A percentile compares a stretch with the other conserved stretches of the same genome.
These are phyloP conservation scores for Drosophila robusta DNA, from an alignment of 2,888 invertebrate genomes.

Conservation along the genomic window DNA sequence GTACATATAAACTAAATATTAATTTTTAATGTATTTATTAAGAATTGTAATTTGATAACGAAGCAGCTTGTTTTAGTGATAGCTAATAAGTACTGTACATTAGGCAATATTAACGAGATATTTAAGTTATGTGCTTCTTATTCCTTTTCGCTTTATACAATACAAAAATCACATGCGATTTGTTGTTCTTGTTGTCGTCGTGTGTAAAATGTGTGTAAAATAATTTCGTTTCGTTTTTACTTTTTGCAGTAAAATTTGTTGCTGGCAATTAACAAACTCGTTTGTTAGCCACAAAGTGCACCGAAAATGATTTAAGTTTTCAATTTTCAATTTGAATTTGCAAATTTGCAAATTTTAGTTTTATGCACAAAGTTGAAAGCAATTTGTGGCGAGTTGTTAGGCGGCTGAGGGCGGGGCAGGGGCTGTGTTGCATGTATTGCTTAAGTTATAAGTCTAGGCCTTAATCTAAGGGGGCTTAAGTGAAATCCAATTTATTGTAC, in stretches of 20 bases:
- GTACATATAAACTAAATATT: slow-evolving; percentile 16
- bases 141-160: slow-evolving; percentile 51
- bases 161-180: slow-evolving; percentile 71
- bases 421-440: slow-evolving; percentile 30
- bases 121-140: slow-evolving; percentile 13
- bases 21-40: slow-evolving; percentile 37
- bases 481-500: slow-evolving; percentile 76
- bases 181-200: slow-evolving; percentile 24
- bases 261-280: slow-evolving; percentile 47
- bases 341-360: slow-evolving; percentile 24
- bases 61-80: slow-evolving; percentile 32
- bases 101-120: slow-evolving; percentile 38
- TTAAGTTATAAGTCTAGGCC: slow-evolving; percentile 72
- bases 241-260: slow-evolving; percentile 27
- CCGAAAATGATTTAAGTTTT: slow-evolving; percentile 8
- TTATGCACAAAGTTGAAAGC: slow-evolving; percentile 30
- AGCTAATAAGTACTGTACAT: slow-evolving; percentile 53
- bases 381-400: slow-evolving; percentile 59
- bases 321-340: slow-evolving; percentile 38
- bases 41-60: slow-evolving; percentile 46
- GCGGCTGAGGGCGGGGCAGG: slow-evolving; percentile 13
- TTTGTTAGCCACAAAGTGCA: slow-evolving; percentile 23
- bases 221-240: slow-evolving; percentile 3
- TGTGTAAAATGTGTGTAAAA: slow-evolving; percentile 16
- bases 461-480: slow-evolving; percentile 67